Evolutionary conservation across 2,797 vertebrate species (phyloP).

Genomic region (Micropoecilia bifurca): DNA sequence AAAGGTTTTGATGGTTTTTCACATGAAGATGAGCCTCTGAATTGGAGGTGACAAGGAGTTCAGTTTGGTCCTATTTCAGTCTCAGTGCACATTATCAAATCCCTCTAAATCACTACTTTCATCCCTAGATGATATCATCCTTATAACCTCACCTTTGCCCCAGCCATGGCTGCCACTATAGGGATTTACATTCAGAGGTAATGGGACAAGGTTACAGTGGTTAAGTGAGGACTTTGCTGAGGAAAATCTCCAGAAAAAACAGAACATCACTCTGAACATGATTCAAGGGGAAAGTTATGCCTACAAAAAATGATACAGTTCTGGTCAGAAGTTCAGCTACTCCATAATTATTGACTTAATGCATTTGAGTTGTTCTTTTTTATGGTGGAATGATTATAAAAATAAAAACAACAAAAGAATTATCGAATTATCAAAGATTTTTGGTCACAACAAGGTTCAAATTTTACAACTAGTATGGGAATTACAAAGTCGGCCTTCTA

Average conservation of each 20-base stretch:
- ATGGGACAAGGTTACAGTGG: constrained; percentile 1
- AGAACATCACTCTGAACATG: constrained; percentile 3
- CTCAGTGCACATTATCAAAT: constrained; percentile 52
- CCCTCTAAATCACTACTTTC: constrained; percentile 51
- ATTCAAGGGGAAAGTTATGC: background rate
- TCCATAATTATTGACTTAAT: background rate
- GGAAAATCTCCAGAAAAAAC: constrained; percentile 5
- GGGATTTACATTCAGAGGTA: constrained; percentile 20
- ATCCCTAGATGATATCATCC: constrained; percentile 9
- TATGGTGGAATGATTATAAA: background rate
- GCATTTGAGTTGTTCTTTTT: background rate
- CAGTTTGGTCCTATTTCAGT: constrained; percentile 32
- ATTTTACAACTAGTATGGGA: background rate
- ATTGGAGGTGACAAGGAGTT: constrained; percentile 61
- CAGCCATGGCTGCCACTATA: constrained; percentile 19
- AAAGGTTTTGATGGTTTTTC: constrained; percentile 61
- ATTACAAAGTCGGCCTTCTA: background rate
- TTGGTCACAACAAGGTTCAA: background rate
- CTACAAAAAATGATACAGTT: background rate
- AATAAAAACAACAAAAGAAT: too few relatives aligned
- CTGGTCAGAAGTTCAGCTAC: background rate
- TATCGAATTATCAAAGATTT: background rate
- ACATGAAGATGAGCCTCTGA: constrained; percentile 29
- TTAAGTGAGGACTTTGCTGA: background rate
- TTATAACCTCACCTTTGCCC: constrained; percentile 28